phyloP scores from a whole-genome alignment of 2,113 vertebrate genomes.

The Sander lucioperca region DNA sequence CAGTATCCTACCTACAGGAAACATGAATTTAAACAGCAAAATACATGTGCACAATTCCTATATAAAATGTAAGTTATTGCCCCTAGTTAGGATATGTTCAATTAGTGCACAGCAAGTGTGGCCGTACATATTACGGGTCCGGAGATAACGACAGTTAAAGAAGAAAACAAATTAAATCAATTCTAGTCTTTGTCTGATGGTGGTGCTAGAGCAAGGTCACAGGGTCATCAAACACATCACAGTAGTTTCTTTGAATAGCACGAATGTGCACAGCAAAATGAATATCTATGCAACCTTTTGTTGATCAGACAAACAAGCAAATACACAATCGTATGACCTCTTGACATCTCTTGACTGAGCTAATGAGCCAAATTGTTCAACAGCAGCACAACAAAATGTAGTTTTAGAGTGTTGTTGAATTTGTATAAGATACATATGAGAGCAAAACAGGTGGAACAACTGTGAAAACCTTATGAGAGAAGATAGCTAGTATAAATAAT shows the following conservation, averaged over 20 bases:
- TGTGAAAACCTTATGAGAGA: background rate
- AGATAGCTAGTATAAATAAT: no score
- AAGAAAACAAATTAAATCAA: background rate
- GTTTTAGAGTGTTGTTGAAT: background rate
- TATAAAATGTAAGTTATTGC: background rate
- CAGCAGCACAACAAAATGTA: background rate
- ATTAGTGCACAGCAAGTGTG: background rate
- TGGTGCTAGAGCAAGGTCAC: slow-evolving; percentile 16
- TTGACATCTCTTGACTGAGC: background rate
- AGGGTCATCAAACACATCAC: background rate
- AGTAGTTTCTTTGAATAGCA: background rate
- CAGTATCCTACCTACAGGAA: background rate
- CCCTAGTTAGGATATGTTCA: background rate
- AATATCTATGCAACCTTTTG: background rate
- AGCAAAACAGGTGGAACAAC: background rate
- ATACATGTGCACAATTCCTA: background rate
- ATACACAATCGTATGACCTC: background rate
- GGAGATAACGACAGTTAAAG: background rate
- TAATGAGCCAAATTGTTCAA: background rate
- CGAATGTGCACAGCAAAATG: background rate
- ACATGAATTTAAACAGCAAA: slow-evolving; percentile 1
- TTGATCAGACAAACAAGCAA: slow-evolving; percentile 25
- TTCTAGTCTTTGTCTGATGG: slow-evolving; percentile 1
- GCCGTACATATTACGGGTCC: background rate
- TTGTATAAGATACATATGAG: background rate